Evolutionary conservation across 2,888 invertebrate species (phyloP).

Genomic region (Melinaea menophilus): DNA sequence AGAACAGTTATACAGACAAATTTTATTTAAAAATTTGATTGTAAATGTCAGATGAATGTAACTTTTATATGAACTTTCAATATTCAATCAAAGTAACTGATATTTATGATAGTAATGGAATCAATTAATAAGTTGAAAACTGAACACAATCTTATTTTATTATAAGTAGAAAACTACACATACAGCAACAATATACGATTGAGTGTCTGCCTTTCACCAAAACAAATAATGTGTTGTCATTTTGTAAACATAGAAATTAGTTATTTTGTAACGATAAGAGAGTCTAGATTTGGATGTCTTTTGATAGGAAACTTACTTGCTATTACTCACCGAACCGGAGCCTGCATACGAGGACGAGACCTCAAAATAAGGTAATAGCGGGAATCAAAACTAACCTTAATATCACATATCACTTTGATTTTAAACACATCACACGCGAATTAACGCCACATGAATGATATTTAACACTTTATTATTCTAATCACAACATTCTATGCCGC

Average conservation of each 20-base stretch:
- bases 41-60: too few relatives aligned
- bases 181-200: constrained; percentile 24
- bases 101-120: too few relatives aligned
- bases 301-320: constrained; percentile 58
- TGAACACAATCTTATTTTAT: not conserved
- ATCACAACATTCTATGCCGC: constrained; percentile 21
- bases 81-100: too few relatives aligned
- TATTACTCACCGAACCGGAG: constrained; percentile 73
- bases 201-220: constrained; percentile 30
- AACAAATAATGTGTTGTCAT: constrained; percentile 21
- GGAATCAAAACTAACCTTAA: constrained; percentile 73
- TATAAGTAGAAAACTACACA: constrained; percentile 10
- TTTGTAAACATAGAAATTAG: constrained; percentile 5
- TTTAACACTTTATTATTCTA: constrained; percentile 18
- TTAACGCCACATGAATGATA: constrained; percentile 16
- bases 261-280: not conserved
- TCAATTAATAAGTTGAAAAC: too few relatives aligned
- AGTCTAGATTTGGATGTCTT: constrained; percentile 52
- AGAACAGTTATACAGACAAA: too few relatives aligned
- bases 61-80: too few relatives aligned
- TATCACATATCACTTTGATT: constrained; percentile 47
- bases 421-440: constrained; percentile 27
- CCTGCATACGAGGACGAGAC: constrained; percentile 46
- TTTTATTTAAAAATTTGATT: too few relatives aligned
- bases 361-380: constrained; percentile 56